phyloP scores from a whole-genome alignment of 2,888 invertebrate species.

The Pomacea canaliculata region DNA sequence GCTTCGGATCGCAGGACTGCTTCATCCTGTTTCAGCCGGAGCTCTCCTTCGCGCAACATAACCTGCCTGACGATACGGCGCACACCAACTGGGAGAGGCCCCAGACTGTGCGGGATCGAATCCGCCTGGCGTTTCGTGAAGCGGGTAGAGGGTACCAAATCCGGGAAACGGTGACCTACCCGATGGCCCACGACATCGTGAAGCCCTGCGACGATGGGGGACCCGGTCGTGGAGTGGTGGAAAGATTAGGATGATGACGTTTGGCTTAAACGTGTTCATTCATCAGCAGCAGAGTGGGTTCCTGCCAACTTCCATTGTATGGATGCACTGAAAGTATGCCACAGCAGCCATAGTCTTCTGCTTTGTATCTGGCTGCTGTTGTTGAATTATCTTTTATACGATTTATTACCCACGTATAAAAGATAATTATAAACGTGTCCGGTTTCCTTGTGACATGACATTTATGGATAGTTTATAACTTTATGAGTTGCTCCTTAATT shows the following conservation, averaged over 20 bases:
- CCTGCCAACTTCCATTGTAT: too few species aligned
- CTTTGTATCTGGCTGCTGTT: too few species aligned
- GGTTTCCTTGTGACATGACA: too few species aligned
- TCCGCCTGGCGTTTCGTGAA: slow-evolving; percentile 54
- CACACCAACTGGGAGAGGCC: slow-evolving; percentile 60
- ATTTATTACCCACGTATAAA: too few species aligned
- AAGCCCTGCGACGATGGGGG: slow-evolving; percentile 41
- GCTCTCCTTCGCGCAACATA: slow-evolving; percentile 61
- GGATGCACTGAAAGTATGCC: too few species aligned
- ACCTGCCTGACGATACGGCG: slow-evolving; percentile 56
- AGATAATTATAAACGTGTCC: too few species aligned
- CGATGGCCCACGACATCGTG: slow-evolving; percentile 59
- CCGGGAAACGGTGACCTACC: slow-evolving; percentile 45
- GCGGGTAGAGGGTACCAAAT: slow-evolving; percentile 55
- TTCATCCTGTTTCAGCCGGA: slow-evolving; percentile 64
- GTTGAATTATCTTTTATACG: too few species aligned
- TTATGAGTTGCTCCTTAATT: too few species aligned
- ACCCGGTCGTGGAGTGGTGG: slow-evolving; percentile 53
- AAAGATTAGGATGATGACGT: slow-evolving; percentile 14
- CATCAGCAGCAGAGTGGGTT: too few species aligned
- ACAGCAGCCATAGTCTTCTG: too few species aligned
- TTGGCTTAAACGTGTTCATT: too few species aligned
- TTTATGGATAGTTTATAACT: too few species aligned
- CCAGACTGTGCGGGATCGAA: slow-evolving; percentile 56
- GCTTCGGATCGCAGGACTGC: slow-evolving; percentile 47